Base-by-base conservation (phyloP, 2,797 vertebrate species). In the Holocentrus rufus region DNA sequence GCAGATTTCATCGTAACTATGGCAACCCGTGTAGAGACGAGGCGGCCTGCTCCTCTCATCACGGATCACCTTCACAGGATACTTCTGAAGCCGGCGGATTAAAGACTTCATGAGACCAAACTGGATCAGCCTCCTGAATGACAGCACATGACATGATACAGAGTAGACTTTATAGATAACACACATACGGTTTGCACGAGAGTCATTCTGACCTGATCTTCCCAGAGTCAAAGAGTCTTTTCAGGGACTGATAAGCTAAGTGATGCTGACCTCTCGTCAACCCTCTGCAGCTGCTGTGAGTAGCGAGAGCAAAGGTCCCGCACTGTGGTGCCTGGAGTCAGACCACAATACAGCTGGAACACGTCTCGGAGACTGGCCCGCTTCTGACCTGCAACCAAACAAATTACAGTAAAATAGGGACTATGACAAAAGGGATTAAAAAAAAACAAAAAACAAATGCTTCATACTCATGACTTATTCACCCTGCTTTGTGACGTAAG, bases 1-100 rank as follows among this genome's bases (percentile, higher is more conserved):
- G 94, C 98, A 99, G 90, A 99, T 99, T 90, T 99, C 97, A 44
- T 99, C 98, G 0, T 98, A 99, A 91, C 98, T 99, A 82, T 99
- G 98, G 67, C 96, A 97, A 30, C 98, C 98, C 0, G 98, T 98
- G 66, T 96, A 99, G 20, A 99, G 95, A 14, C 96, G 95, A 17
- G 97, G 97, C 0, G 94, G 95, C 62, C 94, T 94, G 88, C 95
- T 96, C 58, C 94, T 93, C 70, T 98, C 96, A 0, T 98, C 97
- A 0, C 92, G 93, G 0, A 93, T 79, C 0, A 97, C 93, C 84
- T 98, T 97, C 46, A 99, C 97, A 0, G 98, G 98, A 76, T 98
- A 99, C 69, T 99, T 99, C 89, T 99, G 98, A 55, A 99, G 94
- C 44, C 96, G 92, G 2, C 97, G 94, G 87, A 99, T 99, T 18